Base-by-base conservation (phyloP, 2,797 vertebrate genomes). In the Margarornis squamiger region DNA sequence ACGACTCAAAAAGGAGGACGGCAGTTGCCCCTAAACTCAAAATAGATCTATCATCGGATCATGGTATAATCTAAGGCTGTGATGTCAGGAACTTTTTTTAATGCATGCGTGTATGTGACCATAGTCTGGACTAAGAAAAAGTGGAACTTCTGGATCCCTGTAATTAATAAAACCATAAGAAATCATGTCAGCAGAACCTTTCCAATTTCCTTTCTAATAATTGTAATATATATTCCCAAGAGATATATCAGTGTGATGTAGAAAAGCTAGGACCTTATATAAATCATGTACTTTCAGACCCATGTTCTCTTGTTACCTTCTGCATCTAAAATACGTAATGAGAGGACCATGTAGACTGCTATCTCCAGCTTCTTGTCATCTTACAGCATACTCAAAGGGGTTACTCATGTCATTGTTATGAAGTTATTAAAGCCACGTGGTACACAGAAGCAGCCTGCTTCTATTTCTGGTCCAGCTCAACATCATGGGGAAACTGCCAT, bases 351-450 rank as follows among this genome's bases (percentile, higher is more conserved):
- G 19, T 57, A n/a, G 41, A 26, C 16, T 1, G 0, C 34, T 70
- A 36, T 87, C 68, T 94, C 71, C 58, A 68, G 74, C 38, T 91
- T 90, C 83, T 92, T 80, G 57, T 70, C 86, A 49, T 72, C 18
- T 67, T 65, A 62, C 27, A 74, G 57, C 81, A 54, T 36, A 20
- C 38, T 79, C 54, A 74, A 27, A 36, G 57, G 30, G 27, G 54
- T 89, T 82, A 89, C 43, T 96, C 92, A 49, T 84, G 67, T 72
- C 80, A 85, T 87, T 92, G 86, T 81, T 90, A 79, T 76, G 77
- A 95, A 82, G 92, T 87, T 71, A 90, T 85, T 88, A 61, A 91
- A 79, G 61, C 30, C 63, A 43, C 2, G 0, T 61, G 57, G 24
- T 51, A 59, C 45, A 38, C n/a, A 72, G 41, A 75, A 39, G 19